A percentile compares a stretch with the other conserved stretches of the same genome.
These are phyloP conservation scores for Drosophila asahinai DNA, from an alignment of 1,140 invertebrate species.

Conservation along the genomic window DNA sequence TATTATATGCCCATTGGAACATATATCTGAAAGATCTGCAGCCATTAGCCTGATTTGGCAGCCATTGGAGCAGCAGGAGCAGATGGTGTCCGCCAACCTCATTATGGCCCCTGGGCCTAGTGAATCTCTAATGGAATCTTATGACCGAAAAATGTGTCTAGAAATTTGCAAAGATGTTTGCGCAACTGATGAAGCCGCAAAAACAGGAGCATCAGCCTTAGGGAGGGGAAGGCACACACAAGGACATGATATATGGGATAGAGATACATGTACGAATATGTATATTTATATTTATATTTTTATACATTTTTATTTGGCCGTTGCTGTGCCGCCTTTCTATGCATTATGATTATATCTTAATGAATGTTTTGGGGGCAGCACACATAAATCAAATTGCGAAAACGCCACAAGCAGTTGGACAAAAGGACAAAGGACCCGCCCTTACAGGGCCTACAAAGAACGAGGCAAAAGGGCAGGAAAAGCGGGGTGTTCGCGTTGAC, in stretches of 20 bases:
- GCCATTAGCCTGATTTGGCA: constrained; percentile 33
- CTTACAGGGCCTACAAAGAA: constrained; percentile 29
- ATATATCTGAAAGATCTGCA: constrained; percentile 18
- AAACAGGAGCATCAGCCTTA: constrained; percentile 16
- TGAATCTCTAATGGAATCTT: constrained; percentile 46
- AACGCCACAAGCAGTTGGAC: constrained; percentile 73
- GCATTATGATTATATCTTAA: constrained; percentile 81
- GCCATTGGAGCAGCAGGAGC: neutral
- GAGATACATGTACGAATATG: constrained; percentile 1
- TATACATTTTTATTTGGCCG: constrained; percentile 5
- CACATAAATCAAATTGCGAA: constrained; percentile 82
- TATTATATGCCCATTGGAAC: neutral
- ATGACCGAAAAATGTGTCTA: constrained; percentile 41
- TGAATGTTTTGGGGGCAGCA: constrained; percentile 75
- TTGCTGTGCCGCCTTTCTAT: constrained; percentile 52
- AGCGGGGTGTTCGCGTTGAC: constrained; percentile 35
- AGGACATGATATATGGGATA: constrained; percentile 38
- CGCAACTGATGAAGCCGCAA: constrained; percentile 45
- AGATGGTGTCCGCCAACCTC: constrained; percentile 32
- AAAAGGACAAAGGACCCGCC: constrained; percentile 50
- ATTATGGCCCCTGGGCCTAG: constrained; percentile 37
- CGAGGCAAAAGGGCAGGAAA: constrained; percentile 21
- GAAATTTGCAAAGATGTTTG: constrained; percentile 46
- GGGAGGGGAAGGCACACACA: neutral
- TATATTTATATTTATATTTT: neutral